Conservation (phyloP, 2,113 vertebrate species). For the Indicator maculatus region DNA sequence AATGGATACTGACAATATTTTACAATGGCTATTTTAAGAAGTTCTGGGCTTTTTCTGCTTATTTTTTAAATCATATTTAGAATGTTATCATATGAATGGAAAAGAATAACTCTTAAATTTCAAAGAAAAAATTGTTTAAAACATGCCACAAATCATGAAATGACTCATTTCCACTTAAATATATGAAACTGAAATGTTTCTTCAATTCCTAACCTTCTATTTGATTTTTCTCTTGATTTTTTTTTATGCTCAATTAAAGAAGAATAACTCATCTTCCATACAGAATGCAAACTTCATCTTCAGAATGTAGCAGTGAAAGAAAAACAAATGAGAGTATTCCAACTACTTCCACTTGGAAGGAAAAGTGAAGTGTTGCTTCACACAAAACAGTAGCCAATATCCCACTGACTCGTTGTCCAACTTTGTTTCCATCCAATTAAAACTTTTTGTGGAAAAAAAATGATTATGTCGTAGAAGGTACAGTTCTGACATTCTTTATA, state of each 20-base stretch:
- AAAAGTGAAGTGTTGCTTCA: not conserved
- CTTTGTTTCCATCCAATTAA: not conserved
- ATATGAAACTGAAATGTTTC: not conserved
- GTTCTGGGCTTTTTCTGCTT: not conserved
- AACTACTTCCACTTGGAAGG: not conserved
- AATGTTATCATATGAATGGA: not conserved
- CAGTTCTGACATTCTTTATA: not conserved
- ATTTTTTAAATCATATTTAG: not conserved
- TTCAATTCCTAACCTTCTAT: not conserved
- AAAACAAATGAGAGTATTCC: not conserved
- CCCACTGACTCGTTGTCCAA: fast-evolving
- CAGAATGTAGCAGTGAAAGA: not conserved
- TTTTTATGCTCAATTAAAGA: not conserved
- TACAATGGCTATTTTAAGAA: not conserved
- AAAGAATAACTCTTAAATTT: not conserved
- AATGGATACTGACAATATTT: not conserved
- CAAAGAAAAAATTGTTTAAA: not conserved
- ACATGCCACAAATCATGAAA: not conserved
- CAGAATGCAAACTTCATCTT: not conserved
- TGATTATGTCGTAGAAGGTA: not conserved
- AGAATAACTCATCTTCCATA: not conserved
- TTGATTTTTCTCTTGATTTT: not conserved
- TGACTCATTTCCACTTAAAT: not conserved
- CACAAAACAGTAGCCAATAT: not conserved
- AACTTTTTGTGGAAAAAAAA: not conserved